phyloP scores from a whole-genome alignment of 2,113 vertebrate species.

The Piprites chloris region DNA sequence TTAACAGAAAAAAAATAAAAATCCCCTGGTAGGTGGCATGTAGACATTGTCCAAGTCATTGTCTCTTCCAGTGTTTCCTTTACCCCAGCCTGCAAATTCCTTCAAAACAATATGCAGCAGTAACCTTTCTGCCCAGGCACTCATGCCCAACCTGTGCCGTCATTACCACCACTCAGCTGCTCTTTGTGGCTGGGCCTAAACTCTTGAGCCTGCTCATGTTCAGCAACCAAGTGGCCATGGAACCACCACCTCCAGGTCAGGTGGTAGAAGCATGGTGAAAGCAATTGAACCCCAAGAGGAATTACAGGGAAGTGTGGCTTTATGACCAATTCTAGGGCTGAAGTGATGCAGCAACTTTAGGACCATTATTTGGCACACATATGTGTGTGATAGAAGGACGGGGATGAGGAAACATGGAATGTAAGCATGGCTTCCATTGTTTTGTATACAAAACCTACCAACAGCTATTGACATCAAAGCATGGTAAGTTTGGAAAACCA shows the following conservation, averaged over 20 bases:
- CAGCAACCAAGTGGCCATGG: rapidly evolving
- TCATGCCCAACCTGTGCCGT: neutral
- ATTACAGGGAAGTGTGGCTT: neutral
- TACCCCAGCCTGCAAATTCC: neutral
- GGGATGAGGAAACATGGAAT: neutral
- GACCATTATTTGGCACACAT: neutral
- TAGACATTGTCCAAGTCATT: neutral
- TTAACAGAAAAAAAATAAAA: neutral
- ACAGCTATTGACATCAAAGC: neutral
- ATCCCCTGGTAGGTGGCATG: neutral
- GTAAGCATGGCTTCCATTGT: neutral
- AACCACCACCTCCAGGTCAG: neutral
- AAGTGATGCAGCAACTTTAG: neutral
- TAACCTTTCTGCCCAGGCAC: neutral
- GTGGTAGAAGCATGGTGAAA: neutral
- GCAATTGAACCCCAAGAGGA: neutral
- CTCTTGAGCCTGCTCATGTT: neutral
- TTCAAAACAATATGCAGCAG: neutral
- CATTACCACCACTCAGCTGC: neutral
- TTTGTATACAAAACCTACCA: neutral
- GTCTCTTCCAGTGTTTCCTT: neutral
- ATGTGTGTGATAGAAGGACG: neutral
- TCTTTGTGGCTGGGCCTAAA: neutral
- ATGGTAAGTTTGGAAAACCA: neutral
- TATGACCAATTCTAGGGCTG: neutral